A percentile compares a stretch with the other conserved stretches of the same genome.
Conservation (phyloP, 2,888 invertebrate genomes). For the Stenichneumon culpator region DNA sequence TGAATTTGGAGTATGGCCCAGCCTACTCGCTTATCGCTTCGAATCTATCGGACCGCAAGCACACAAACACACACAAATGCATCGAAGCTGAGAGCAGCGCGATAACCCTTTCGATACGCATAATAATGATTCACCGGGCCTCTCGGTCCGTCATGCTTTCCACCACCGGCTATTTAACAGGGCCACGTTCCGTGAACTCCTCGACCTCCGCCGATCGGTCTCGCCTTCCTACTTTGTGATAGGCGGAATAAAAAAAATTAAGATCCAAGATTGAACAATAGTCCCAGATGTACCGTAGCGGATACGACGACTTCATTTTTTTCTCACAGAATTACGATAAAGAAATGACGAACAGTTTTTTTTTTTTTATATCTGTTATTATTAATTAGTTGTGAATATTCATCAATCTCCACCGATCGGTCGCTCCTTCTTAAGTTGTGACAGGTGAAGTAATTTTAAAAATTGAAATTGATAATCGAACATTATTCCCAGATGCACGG, state of each 20-base stretch:
- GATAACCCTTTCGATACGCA: constrained; percentile 78
- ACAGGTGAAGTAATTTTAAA: too few species aligned
- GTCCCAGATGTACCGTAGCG: not conserved
- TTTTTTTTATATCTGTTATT: too few species aligned
- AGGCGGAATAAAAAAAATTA: not conserved
- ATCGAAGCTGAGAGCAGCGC: constrained; percentile 54
- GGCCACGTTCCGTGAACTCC: constrained; percentile 35
- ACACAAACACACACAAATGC: constrained; percentile 47
- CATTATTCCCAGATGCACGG: constrained; percentile 6
- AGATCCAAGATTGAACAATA: constrained; percentile 19
- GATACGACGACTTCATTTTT: constrained; percentile 11
- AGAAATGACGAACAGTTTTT: too few species aligned
- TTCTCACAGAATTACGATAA: not conserved
- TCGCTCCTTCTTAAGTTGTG: not conserved
- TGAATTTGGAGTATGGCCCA: constrained; percentile 81
- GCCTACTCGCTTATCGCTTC: constrained; percentile 78
- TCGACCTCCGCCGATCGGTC: not conserved
- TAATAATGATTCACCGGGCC: constrained; percentile 69
- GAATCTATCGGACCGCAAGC: constrained; percentile 77
- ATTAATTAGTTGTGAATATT: not conserved
- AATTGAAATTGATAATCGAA: not conserved
- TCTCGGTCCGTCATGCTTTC: constrained; percentile 41
- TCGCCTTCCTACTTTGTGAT: constrained; percentile 12
- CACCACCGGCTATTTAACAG: constrained; percentile 28
- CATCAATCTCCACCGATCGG: not conserved